Evolutionary conservation across 2,797 vertebrate species (phyloP).

Genomic region (Pangasius sanitwongsei): DNA sequence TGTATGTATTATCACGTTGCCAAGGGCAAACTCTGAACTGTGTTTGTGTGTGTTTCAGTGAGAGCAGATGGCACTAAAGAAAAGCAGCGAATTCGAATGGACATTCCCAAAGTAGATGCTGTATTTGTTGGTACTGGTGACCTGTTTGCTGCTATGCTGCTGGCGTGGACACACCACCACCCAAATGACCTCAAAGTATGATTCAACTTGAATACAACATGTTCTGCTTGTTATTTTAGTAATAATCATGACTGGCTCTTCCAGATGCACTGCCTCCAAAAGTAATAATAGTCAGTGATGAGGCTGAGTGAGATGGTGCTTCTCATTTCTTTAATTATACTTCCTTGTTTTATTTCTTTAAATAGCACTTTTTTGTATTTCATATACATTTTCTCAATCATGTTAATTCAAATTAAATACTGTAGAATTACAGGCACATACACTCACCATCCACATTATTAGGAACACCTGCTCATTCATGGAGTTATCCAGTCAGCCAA

Average conservation of each 20-base stretch:
- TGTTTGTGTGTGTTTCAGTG: conserved; percentile 66
- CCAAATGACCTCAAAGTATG: conserved; percentile 90
- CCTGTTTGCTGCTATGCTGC: conserved; percentile 92
- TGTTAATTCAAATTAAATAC: no score
- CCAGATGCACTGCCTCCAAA: background rate
- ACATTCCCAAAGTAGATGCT: conserved; percentile 90
- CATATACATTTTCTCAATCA: no score
- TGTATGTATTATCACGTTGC: background rate
- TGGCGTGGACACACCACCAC: conserved; percentile 94
- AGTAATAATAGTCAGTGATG: background rate
- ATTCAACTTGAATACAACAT: background rate
- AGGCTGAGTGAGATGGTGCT: background rate
- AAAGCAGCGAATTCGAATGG: conserved; percentile 86
- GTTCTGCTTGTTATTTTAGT: background rate
- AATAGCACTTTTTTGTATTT: background rate
- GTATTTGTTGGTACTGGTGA: conserved; percentile 97
- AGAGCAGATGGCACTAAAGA: conserved; percentile 77
- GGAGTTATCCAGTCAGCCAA: no score
- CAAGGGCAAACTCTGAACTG: background rate
- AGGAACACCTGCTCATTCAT: no score
- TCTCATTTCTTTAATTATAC: background rate
- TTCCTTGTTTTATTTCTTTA: background rate
- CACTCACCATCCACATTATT: no score
- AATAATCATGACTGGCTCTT: background rate
- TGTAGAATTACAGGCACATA: no score